These are phyloP conservation scores for Echeneis naucrates DNA, from an alignment of 2,797 vertebrate species.

Conservation along the genomic window DNA sequence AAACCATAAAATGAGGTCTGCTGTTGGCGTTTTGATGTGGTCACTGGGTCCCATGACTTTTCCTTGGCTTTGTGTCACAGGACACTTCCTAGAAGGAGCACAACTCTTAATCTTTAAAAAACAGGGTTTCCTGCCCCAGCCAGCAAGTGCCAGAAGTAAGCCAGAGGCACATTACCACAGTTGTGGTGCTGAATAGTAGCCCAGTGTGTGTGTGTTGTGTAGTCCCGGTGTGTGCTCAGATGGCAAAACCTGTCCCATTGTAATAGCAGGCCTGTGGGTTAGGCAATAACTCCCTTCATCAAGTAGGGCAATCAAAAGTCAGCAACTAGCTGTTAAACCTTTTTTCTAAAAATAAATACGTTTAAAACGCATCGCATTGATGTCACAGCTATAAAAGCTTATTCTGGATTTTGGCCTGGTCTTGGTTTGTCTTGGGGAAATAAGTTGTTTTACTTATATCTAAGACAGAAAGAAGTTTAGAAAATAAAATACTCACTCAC, in stretches of 20 bases:
- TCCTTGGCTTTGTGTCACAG: slow-evolving; percentile 59
- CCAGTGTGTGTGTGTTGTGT: slow-evolving; percentile 2
- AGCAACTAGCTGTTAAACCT: too few species aligned
- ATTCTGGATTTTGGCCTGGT: too few species aligned
- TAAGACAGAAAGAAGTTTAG: too few species aligned
- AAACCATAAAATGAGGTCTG: slow-evolving; percentile 9
- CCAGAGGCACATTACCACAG: slow-evolving; percentile 46
- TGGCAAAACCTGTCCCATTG: not conserved
- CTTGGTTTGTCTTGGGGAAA: too few species aligned
- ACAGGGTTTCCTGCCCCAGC: slow-evolving; percentile 50
- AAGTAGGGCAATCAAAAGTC: too few species aligned
- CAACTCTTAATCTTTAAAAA: slow-evolving; percentile 69
- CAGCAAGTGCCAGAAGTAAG: slow-evolving; percentile 15
- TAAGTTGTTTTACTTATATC: too few species aligned
- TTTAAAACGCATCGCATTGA: too few species aligned
- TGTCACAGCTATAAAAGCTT: too few species aligned
- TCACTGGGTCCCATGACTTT: slow-evolving; percentile 68
- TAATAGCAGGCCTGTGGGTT: not conserved
- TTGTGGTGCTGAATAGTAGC: slow-evolving; percentile 27
- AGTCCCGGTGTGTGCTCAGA: not conserved
- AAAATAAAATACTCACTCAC: too few species aligned
- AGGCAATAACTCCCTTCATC: too few species aligned
- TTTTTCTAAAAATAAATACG: too few species aligned
- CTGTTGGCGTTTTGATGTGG: slow-evolving; percentile 22
- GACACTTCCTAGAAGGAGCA: slow-evolving; percentile 35